Conservation (phyloP, 92 coral and sea anemone species). For the Epizoanthus fatuus region DNA sequence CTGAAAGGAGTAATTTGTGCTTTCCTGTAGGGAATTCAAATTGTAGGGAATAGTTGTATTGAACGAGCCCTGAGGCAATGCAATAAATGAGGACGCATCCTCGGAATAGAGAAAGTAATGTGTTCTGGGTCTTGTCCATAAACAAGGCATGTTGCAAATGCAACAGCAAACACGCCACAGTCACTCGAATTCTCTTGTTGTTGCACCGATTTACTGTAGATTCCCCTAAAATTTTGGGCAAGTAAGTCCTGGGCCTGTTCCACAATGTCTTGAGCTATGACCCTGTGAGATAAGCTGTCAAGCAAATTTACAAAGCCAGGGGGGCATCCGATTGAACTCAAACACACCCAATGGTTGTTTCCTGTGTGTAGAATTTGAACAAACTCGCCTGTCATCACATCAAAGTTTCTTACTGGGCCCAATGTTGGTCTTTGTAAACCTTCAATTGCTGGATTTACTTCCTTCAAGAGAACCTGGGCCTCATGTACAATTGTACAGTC, state of each 20-base stretch:
- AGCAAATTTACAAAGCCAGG: slow-evolving; percentile 48
- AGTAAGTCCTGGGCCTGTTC: background rate
- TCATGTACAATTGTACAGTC: slow-evolving; percentile 67
- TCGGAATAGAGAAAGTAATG: slow-evolving; percentile 1
- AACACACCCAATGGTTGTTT: slow-evolving; percentile 58
- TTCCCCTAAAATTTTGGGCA: slow-evolving; percentile 1
- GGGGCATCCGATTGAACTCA: slow-evolving; percentile 51
- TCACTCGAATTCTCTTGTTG: slow-evolving; percentile 37
- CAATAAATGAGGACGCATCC: slow-evolving; percentile 33
- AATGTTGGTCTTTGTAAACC: slow-evolving; percentile 66
- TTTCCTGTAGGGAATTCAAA: background rate
- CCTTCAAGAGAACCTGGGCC: slow-evolving; percentile 57
- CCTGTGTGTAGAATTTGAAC: slow-evolving; percentile 63
- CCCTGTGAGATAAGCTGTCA: slow-evolving; percentile 47
- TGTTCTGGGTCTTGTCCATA: slow-evolving; percentile 16
- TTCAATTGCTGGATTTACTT: slow-evolving; percentile 41
- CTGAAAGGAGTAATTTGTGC: too few species aligned
- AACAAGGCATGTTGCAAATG: slow-evolving; percentile 38
- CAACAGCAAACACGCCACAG: slow-evolving; percentile 42
- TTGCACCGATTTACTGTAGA: background rate
- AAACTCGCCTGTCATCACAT: slow-evolving; percentile 52
- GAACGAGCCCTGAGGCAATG: slow-evolving; percentile 50
- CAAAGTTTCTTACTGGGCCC: slow-evolving; percentile 55
- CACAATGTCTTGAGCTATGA: background rate
- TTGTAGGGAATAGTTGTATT: slow-evolving; percentile 38